phyloP scores from a whole-genome alignment of 2,797 vertebrate species.

The Sitta carolinensis region DNA sequence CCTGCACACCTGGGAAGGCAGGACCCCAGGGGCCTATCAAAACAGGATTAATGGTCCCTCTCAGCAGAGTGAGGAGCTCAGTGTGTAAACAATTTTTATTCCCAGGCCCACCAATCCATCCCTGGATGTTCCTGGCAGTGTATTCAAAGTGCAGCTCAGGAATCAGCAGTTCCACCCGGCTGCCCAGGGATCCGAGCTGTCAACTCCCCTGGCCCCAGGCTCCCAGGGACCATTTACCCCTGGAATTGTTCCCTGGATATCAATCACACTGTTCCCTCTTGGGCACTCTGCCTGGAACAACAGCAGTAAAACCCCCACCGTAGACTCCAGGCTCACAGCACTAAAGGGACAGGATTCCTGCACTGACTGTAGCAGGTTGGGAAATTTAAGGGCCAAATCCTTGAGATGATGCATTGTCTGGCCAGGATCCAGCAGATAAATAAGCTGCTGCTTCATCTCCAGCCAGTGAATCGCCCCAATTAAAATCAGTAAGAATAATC shows the following conservation, averaged over 20 bases:
- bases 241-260: slow-evolving; percentile 18
- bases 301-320: neutral
- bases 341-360: neutral
- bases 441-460: neutral
- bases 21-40: neutral
- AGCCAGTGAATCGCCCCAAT: neutral
- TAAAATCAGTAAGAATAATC: slow-evolving; percentile 10
- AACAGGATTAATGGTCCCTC: neutral
- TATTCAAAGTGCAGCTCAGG: neutral
- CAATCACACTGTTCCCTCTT: neutral
- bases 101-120: neutral
- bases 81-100: neutral
- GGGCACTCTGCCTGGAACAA: neutral
- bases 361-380: neutral
- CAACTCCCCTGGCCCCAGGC: neutral
- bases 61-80: neutral
- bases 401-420: neutral
- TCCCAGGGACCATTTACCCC: neutral
- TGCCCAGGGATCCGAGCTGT: neutral
- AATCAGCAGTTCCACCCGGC: neutral
- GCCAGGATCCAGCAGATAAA: neutral
- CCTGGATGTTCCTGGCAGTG: neutral
- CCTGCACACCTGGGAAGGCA: neutral
- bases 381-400: neutral
- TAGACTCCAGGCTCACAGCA: neutral